Evolutionary conservation across 2,888 invertebrate genomes (phyloP), one percentile per base, ranked within the genome.

Genomic region (Amphipoea oculea): DNA sequence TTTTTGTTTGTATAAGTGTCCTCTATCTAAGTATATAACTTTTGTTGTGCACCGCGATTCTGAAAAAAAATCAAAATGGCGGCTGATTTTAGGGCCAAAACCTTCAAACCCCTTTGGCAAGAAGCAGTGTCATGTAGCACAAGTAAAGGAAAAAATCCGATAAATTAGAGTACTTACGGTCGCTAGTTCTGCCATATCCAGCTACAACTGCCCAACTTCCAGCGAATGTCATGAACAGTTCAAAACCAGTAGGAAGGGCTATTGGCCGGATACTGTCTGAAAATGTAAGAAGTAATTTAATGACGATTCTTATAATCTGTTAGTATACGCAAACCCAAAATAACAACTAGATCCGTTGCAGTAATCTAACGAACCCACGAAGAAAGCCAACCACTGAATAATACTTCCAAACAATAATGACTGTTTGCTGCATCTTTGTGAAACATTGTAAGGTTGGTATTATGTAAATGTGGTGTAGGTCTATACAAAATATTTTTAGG

Each of bases 171-270:
- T 29, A 91, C 93, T 93, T 78, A 94, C 95, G 72, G 77, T 95
- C 95, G 63, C 88, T 92, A 11, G 92, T 94, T 66, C 83, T 91
- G 51, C 95, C 94, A 75, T 92, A 95, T n/a, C 95, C 95, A 9
- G 92, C 91, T 36, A 94, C 95, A 0, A 82, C 77, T 0, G 90
- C 88, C 91, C 91, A 92, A 23, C 87, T 81, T 12, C 93, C 93
- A 2, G 72, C 91, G 78, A 93, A 95, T 9, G 82, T 85, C 4
- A 93, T 87, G 71, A 81, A 90, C 63, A 92, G 23, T 65, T 92
- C 90, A 9, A 63, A 77, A 5, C 86, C 83, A 66, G 69, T 85
- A 0, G 95, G 94, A 20, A 95, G 86, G 0, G 88, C 81, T 0
- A 94, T 85, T 0, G 94, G 92, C 69, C 85, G 90, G 60, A 94